Evolutionary conservation across 2,797 vertebrate species (phyloP).

Genomic region (Pseudocheirus occidentalis): DNA sequence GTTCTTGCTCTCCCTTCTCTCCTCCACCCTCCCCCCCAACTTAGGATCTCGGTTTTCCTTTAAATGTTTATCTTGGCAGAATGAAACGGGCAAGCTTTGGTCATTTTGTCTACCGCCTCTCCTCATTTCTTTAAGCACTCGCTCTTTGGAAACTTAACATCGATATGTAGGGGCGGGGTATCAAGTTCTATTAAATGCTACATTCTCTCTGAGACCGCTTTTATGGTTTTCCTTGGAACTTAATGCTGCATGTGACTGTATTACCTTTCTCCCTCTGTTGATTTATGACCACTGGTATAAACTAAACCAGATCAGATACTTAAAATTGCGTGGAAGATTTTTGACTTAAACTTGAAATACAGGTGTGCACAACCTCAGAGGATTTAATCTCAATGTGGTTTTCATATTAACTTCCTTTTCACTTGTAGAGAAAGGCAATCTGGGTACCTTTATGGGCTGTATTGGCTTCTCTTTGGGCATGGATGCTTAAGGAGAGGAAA

Average conservation of each 20-base stretch:
- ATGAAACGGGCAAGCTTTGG: constrained; percentile 35
- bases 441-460: neutral
- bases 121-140: neutral
- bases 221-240: neutral
- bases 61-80: constrained; percentile 33
- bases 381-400: neutral
- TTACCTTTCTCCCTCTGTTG: neutral
- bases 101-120: constrained; percentile 63
- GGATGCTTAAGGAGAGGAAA: neutral
- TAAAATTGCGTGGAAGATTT: neutral
- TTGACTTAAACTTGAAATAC: neutral
- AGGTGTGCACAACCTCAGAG: neutral
- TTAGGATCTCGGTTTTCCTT: neutral
- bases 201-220: neutral
- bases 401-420: constrained; percentile 3
- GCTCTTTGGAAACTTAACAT: neutral
- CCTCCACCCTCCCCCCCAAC: neutral
- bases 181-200: neutral
- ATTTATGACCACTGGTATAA: neutral
- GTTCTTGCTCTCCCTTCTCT: constrained; percentile 12
- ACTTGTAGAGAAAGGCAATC: constrained; percentile 8
- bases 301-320: neutral
- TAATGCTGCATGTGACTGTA: neutral
- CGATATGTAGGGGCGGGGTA: neutral
- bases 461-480: neutral